Evolutionary conservation across 2,888 invertebrate species (phyloP), one percentile per base, ranked within the genome.

Genomic region (Thymelicus sylvestris): DNA sequence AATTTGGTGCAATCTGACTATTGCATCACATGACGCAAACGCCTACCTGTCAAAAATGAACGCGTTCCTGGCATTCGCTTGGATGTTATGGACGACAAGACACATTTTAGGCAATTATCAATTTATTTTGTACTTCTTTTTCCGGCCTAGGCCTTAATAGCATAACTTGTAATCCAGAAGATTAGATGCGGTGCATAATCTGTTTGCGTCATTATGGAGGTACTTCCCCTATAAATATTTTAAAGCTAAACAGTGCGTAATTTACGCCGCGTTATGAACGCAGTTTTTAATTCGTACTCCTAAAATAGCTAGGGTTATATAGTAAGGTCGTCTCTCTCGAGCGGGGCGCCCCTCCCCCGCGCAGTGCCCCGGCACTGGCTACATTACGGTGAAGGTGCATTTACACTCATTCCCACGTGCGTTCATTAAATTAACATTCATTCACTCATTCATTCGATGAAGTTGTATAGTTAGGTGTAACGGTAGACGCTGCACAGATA

Each of bases 311-410:
- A 57, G 57, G 52, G n/a, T 31, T 48, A 31, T 50, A 55, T 55
- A 59, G 6, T 63, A 38, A n/a, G 55, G 63, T 64, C 44, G 15
- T 13, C 47, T 68, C 47, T 69, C 68, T 41, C 59, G 55, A 31
- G 55, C n/a, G 55, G 4, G 44, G 55, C 13, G 50, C 15, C 50
- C 15, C 15, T 0, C 15, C n/a, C 19, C 50, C n/a, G 19, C n/a
- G 13, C 50, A 5, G 8, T 15, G n/a, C 19, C 19, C 19, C 19
- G 19, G 19, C 19, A 19, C 19, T 19, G 19, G 19, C 50, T 19
- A 80, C 77, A 78, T 77, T 76, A 80, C 81, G 90, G 90, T 91
- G 90, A 86, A 86, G 91, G 91, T 90, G 91, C 90, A 91, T 91
- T 91, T 91, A 91, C 82, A 83, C 80, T 57, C 74, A 73, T 76